Evolutionary conservation across 2,888 invertebrate species (phyloP).

Genomic region (Polyommatus iphigenia): DNA sequence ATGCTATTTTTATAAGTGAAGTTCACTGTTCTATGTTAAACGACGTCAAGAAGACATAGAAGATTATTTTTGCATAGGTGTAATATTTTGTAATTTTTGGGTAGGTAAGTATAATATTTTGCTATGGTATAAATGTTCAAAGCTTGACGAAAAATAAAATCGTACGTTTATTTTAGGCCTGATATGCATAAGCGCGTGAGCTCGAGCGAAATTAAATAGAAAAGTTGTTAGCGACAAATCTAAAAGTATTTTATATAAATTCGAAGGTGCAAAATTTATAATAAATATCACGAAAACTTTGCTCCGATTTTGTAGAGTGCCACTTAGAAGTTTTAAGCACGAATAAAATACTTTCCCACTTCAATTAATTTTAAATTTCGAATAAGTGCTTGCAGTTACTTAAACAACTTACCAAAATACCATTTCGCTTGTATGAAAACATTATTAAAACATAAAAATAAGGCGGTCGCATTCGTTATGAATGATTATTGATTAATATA

Average conservation of each 20-base stretch:
- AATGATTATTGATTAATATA: too few species aligned
- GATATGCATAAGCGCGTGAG: not conserved
- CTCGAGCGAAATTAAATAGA: not conserved
- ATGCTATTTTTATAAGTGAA: too few species aligned
- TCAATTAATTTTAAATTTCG: slow-evolving; percentile 10
- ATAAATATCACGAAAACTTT: not conserved
- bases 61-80: not conserved
- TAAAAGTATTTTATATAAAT: not conserved
- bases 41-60: not conserved
- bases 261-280: not conserved
- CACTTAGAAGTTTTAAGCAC: not conserved
- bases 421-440: too few species aligned
- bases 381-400: not conserved
- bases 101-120: too few species aligned
- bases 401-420: too few species aligned
- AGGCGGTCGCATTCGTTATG: too few species aligned
- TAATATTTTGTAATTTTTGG: too few species aligned
- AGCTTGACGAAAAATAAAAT: too few species aligned
- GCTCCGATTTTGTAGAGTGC: not conserved
- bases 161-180: too few species aligned
- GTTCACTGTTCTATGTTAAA: too few species aligned
- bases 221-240: not conserved
- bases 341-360: not conserved
- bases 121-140: too few species aligned
- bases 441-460: too few species aligned